phyloP scores from a whole-genome alignment of 2,797 vertebrate genomes.

The Alosa sapidissima region DNA sequence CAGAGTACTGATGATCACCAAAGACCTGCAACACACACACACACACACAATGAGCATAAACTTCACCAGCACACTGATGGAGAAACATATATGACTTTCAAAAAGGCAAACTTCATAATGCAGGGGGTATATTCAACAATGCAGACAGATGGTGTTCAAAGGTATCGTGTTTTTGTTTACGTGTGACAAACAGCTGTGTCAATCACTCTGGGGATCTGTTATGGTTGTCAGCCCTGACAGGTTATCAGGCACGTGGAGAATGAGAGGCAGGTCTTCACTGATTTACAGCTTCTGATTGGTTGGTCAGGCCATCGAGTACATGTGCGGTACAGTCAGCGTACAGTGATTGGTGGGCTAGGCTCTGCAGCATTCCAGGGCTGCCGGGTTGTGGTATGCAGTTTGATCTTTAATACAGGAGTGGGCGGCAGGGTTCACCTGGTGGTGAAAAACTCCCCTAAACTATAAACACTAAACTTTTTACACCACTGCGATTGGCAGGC shows the following conservation, averaged over 20 bases:
- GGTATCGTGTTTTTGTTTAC: background rate
- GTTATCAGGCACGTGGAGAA: background rate
- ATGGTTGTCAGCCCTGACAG: background rate
- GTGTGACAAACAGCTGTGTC: background rate
- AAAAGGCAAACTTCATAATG: too few relatives aligned
- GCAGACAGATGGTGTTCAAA: background rate
- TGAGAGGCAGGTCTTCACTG: background rate
- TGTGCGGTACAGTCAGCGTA: too few relatives aligned
- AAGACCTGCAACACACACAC: conserved; percentile 72
- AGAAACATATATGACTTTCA: background rate
- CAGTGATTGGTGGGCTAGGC: too few relatives aligned
- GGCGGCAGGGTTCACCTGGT: background rate
- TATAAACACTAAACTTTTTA: conserved; percentile 6
- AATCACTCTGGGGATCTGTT: background rate
- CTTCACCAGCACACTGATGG: background rate
- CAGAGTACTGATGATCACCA: conserved; percentile 96
- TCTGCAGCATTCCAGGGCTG: background rate
- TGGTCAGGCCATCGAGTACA: too few relatives aligned
- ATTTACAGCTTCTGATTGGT: background rate
- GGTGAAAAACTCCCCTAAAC: background rate
- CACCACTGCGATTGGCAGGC: background rate
- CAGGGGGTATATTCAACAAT: background rate
- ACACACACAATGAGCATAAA: background rate
- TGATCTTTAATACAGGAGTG: background rate
- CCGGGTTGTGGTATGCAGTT: background rate